Evolutionary conservation across 2,797 vertebrate species (phyloP), one percentile per base, ranked within the genome.

Genomic region (Anomalospiza imberbis): DNA sequence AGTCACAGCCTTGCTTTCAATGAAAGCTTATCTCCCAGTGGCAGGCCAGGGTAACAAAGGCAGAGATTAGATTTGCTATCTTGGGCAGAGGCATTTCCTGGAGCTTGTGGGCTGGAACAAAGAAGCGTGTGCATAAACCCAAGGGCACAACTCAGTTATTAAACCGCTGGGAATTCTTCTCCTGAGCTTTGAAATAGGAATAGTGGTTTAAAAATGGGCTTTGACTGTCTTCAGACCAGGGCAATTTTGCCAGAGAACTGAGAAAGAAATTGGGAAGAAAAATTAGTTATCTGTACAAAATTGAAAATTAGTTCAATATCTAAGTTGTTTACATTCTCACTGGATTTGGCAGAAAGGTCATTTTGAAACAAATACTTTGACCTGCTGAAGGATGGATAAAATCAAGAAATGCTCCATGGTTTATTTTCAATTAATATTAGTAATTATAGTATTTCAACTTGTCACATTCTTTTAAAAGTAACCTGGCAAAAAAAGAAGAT

Each of bases 31-130:
- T 60, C 60, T 78, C 31, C 62, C 5, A 2, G 20, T 68, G 63
- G 36, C 61, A 77, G 51, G 57, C 36, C 48, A 6, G 2, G 38
- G 38, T 34, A 61, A 67, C 40, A 88, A 75, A 78, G 38, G 72
- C 60, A 60, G 26, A 60, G 42, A 63, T 81, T 25, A 78, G 40
- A 60, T 74, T 42, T 24, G 17, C 17, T 67, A 0, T 42, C 51
- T 71, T 40, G 32, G 9, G 57, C 3, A 5, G 63, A 67, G 45
- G 57, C 44, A 20, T 44, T 73, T 67, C 51, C 84, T 74, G 54
- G 48, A 47, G 74, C 66, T 58, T 0, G 0, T 50, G 53, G 38
- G 58, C 50, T 1, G 0, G 57, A 89, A 66, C 26, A 38, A 82
- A 54, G 36, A 7, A 81, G 45, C 1, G 1, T 79, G 68, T 78